Base-by-base conservation (phyloP, 2,797 vertebrate species). In the Catamblyrhynchus diadema region DNA sequence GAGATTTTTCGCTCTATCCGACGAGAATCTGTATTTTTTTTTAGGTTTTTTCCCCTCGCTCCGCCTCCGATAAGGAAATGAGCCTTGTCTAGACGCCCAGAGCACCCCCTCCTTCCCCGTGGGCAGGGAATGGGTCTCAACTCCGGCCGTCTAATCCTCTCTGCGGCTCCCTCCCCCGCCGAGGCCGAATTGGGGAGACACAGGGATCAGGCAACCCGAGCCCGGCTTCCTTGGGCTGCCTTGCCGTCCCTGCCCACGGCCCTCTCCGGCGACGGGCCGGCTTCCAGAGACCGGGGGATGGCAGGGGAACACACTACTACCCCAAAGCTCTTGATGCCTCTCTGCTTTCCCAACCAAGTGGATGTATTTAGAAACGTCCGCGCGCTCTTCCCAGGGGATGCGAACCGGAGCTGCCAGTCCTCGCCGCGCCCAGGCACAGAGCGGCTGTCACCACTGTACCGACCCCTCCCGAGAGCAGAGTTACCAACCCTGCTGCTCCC, bases 1-100 rank as follows among this genome's bases (percentile, higher is more conserved):
- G 27, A 12, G 14, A 20, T 57, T 67, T 88, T 93, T 61, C 8
- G 5, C 69, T 81, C 37, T 54, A 24, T 78, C 77, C 78, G 81
- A 77, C 25, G n/a, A 90, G 57, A 94, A 81, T 53, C 89, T 83
- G 28, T 41, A 67, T 80, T 89, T 80, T 92, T 93, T 89, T 81
- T 71, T 14, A 16, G 3, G 1, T 6, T 33, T 66, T 78, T 69
- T 28, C 1, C 41, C 61, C 47, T 89, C 48, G 54, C 96, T 97
- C 91, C 94, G 96, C 94, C 88, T 93, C 73, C 61, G 97, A 98
- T 97, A 96, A 97, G 84, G 89, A 88, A 96, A 93, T 74, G 95
- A 97, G 96, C 97, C 96, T 66, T 86, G 98, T 98, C 97, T 98
- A 98, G 98, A 98, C 97, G 24, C 61, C 92, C 80, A 80, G 85